Evolutionary conservation across 1,140 invertebrate genomes (phyloP), one percentile per base, ranked within the genome.

Genomic region (Cecropterus lyciades): DNA sequence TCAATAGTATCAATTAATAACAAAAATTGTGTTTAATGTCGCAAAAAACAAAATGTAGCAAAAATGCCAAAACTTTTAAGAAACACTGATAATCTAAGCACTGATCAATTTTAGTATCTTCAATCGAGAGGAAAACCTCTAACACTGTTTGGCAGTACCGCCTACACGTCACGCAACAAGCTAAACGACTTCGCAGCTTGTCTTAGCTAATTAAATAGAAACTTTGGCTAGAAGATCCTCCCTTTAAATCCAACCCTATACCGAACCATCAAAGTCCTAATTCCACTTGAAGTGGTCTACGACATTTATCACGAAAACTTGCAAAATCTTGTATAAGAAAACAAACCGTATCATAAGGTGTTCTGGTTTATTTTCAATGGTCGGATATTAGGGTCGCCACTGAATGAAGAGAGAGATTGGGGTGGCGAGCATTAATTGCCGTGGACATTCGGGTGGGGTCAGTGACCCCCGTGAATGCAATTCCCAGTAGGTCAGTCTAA

Each of bases 151-250:
- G 62, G 62, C 56, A 37, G 51, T 17, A 49, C 66, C 10, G 1
- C 10, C 1, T 66, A 68, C 49, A 68, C 52, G 65, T 68, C 70
- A 68, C 62, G 42, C 65, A 70, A 65, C 51, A 52, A 63, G 62
- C 63, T 63, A 66, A 59, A 60, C 56, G 62, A 63, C 56, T 72
- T 66, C 66, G 43, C 63, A 49, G 37, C 52, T 33, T 72, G 70
- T 72, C 67, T 72, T 66, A 69, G 51, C 66, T 72, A 72, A 72
- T 72, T 72, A 59, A 60, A 66, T 63, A 37, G 24, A 63, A 64
- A 62, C 59, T 43, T 55, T 13, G 33, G 14, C 9, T 20, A 9
- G 6, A 15, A 8, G 10, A 6, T 0, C 13, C 1, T 16, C 33
- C 51, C 37, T 51, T 8, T 13, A 72, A 51, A 66, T 49, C 33